Evolutionary conservation across 1,140 invertebrate genomes (phyloP).

Genomic region (Diachasmimorpha longicaudata): DNA sequence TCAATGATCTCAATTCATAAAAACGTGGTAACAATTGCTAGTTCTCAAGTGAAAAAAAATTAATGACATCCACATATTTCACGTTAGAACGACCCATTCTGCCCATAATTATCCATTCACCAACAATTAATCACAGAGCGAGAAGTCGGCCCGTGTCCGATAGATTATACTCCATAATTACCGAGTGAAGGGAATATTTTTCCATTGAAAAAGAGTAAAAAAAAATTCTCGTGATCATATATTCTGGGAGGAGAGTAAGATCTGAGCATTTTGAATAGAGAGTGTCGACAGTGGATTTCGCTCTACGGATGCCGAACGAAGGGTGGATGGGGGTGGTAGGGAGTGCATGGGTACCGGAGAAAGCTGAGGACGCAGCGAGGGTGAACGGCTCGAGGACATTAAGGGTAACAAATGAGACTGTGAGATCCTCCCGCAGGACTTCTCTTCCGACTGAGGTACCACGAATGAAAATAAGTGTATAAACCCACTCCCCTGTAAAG

Average conservation of each 20-base stretch:
- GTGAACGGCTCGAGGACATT: conserved; percentile 46
- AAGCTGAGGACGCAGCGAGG: not conserved
- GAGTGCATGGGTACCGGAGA: not conserved
- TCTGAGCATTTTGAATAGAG: conserved; percentile 9
- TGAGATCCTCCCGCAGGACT: conserved; percentile 51
- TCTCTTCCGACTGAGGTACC: conserved; percentile 49
- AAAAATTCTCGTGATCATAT: too few species aligned
- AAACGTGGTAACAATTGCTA: too few species aligned
- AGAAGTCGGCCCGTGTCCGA: not conserved
- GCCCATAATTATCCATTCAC: too few species aligned
- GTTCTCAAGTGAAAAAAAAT: too few species aligned
- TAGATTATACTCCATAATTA: not conserved
- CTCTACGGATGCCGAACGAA: not conserved
- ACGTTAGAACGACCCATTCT: too few species aligned
- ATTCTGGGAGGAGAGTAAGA: not conserved
- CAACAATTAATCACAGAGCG: not conserved
- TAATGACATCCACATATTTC: too few species aligned
- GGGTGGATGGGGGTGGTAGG: too few species aligned
- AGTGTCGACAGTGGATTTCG: not conserved
- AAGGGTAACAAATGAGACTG: conserved; percentile 59
- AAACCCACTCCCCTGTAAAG: conserved; percentile 36
- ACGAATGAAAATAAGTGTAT: conserved; percentile 57
- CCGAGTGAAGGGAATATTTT: not conserved
- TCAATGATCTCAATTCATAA: too few species aligned
- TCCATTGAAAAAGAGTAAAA: too few species aligned